Evolutionary conservation across 2,113 vertebrate species (phyloP), one percentile per base, ranked within the genome.

Genomic region (Diadophis punctatus): DNA sequence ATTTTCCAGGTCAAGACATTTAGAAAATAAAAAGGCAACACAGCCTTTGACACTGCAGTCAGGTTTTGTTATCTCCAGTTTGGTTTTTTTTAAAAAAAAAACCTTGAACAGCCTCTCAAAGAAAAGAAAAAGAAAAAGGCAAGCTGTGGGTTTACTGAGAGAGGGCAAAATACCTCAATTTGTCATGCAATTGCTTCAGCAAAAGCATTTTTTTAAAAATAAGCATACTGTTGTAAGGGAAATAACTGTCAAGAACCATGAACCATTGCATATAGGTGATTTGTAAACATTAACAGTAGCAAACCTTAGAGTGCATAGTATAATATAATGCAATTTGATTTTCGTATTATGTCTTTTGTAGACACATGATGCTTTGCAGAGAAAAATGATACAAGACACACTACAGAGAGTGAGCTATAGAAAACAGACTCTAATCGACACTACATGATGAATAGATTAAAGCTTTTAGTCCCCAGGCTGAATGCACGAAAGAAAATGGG

Each of bases 1-100:
- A 96, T 96, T 97, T 97, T 98, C 97, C 97, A 96, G 97, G 97
- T 97, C 98, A 97, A 84, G 74, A 97, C 96, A 52, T 95, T 96
- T 96, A 93, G 20, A 85, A 94, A 94, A 68, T 80, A 90, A 88
- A 91, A 92, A 51, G 94, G 90, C 80, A 80, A 55, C 91, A 91
- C 39, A 0, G 90, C 94, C 95, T 95, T 95, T 0, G 8, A 92
- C 48, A 90, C 60, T 94, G 95, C 60, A 0, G 3, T 23, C 1
- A 10, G 86, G 93, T 92, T 93, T 87, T 0, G 0, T 93, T 11
- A 91, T 63, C 74, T 87, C 43, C 20, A 91, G 80, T 87, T 6
- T 9, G 92, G 93, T 90, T n/a, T 46, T 46, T n/a, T n/a, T n/a
- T n/a, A n/a, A 14, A 93, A 90, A 88, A 86, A 58, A 89, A 52